Conservation (phyloP, 2,113 vertebrate species). For the Pyxicephalus adspersus region DNA sequence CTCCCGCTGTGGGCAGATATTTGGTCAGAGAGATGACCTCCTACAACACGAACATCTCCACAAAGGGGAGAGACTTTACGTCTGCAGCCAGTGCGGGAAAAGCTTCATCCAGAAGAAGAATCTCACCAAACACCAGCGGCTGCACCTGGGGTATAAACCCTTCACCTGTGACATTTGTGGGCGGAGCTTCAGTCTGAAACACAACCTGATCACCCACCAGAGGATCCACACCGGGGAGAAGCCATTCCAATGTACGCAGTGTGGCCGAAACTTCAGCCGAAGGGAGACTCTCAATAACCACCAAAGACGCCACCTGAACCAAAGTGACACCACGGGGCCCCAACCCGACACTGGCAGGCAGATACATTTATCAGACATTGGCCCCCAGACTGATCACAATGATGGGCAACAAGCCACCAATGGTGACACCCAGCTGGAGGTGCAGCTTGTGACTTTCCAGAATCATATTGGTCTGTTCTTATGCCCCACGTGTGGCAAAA, state of each 20-base stretch:
- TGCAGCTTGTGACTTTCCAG: neutral
- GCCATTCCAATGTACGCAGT: neutral
- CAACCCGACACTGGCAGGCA: too few species aligned
- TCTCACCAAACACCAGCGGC: constrained; percentile 69
- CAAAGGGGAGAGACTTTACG: constrained; percentile 68
- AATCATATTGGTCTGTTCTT: neutral
- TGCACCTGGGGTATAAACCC: constrained; percentile 59
- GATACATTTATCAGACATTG: neutral
- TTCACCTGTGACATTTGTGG: constrained; percentile 61
- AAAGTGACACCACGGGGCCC: neutral
- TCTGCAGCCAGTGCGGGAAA: constrained; percentile 67
- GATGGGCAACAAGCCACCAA: too few species aligned
- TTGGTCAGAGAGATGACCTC: constrained; percentile 75
- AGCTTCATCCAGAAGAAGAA: constrained; percentile 73
- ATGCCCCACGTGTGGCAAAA: constrained; percentile 35
- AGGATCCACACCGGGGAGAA: neutral
- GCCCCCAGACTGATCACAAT: too few species aligned
- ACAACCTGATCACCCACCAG: neutral
- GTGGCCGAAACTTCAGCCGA: constrained; percentile 13
- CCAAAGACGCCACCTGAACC: neutral
- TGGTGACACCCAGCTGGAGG: neutral
- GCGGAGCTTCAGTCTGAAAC: constrained; percentile 64
- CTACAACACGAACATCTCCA: constrained; percentile 72
- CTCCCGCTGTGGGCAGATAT: constrained; percentile 65
- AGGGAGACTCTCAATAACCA: constrained; percentile 12